Evolutionary conservation across 2,888 invertebrate genomes (phyloP), one percentile per base, ranked within the genome.

Genomic region (Lucinisca nassula): DNA sequence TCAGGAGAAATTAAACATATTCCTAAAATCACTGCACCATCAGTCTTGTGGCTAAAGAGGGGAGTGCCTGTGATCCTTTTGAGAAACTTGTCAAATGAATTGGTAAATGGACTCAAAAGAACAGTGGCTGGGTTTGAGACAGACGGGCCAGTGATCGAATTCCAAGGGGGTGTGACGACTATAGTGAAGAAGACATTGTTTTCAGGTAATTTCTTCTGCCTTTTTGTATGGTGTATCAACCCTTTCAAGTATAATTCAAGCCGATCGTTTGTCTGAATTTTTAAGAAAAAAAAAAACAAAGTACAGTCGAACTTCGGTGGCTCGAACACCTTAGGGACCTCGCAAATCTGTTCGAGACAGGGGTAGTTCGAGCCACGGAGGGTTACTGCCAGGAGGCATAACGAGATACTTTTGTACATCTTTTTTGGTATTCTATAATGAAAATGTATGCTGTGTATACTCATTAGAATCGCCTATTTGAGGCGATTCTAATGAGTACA

Each of bases 91-190:
- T 84, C 84, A 21, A 72, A 79, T 70, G n/a, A 61, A 32, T 35
- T 84, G 30, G 73, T 84, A n/a, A 84, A 84, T 51, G 77, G 78
- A 12, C 67, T 83, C n/a, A 35, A 35, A 76, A 76, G 82, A 6
- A 75, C 76, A 40, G 81, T 82, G 40, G 40, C 40, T 4, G 80
- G 72, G 37, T 45, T 72, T 72, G 72, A 38, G 38, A 17, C 4
- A n/a, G 70, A 70, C 4, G 70, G 70, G 12, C 72, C 72, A 38
- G 38, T 72, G 21, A 21, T 72, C 21, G 37, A 72, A 37, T 72
- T 72, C 21, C 10, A 35, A 72, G 38, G 37, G 4, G 14, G 10
- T n/a, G 21, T 72, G 30, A 72, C 72, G 21, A 72, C 35, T 24
- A 38, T 21, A 72, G 38, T 72, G 17, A 72, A 72, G 37, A 72